A percentile compares a stretch with the other conserved stretches of the same genome.
phyloP scores from a whole-genome alignment of 2,888 invertebrate genomes.

The Halictus ligatus region DNA sequence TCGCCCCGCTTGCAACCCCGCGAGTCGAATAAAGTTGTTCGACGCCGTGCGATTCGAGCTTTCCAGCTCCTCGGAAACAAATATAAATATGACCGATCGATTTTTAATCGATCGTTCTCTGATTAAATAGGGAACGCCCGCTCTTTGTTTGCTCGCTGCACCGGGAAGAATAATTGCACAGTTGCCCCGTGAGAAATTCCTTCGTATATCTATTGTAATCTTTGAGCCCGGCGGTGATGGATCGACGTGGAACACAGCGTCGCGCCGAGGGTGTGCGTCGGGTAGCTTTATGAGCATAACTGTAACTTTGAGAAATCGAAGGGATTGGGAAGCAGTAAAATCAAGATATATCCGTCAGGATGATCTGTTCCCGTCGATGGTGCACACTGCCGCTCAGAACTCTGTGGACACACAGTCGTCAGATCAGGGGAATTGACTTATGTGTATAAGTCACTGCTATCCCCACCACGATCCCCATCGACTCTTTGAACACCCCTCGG shows the following conservation, averaged over 20 bases:
- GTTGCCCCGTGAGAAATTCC: neutral
- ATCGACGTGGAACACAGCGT: neutral
- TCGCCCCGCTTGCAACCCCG: neutral
- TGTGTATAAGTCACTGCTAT: no score
- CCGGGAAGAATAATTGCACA: constrained; percentile 1
- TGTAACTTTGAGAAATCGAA: neutral
- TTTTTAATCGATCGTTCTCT: neutral
- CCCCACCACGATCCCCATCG: no score
- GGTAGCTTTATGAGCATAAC: neutral
- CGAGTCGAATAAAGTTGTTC: constrained; percentile 5
- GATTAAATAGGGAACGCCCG: neutral
- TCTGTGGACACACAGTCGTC: neutral
- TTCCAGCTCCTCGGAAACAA: neutral
- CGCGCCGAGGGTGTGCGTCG: neutral
- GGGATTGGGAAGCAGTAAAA: neutral
- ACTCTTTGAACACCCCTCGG: no score
- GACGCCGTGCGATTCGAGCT: neutral
- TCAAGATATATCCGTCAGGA: neutral
- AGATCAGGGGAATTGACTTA: no score
- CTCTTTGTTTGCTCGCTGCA: constrained; percentile 2
- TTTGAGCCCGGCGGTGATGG: constrained; percentile 15
- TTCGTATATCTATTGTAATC: constrained; percentile 11
- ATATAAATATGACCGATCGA: neutral
- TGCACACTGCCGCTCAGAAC: neutral
- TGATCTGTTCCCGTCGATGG: neutral